Evolutionary conservation across 2,113 vertebrate species (phyloP).

Genomic region (Cacatua alba): DNA sequence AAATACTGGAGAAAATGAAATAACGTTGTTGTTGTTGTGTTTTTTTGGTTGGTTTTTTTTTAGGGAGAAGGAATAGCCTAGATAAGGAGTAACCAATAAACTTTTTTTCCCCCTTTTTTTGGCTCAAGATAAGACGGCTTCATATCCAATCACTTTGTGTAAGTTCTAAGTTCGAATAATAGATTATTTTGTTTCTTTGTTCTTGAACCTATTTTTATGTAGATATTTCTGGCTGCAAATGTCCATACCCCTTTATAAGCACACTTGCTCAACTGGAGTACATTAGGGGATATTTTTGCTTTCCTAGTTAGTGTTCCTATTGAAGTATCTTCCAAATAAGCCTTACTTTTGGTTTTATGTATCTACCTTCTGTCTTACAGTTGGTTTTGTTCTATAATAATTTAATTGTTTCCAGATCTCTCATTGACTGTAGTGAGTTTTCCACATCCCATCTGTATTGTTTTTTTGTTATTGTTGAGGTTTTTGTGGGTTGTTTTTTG

Average conservation of each 20-base stretch:
- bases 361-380: background rate
- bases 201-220: background rate
- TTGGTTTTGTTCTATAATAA: background rate
- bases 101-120: fast-evolving
- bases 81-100: background rate
- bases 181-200: background rate
- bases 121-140: background rate
- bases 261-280: background rate
- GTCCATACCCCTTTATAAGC: background rate
- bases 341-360: background rate
- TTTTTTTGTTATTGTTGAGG: background rate
- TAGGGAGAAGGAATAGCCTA: background rate
- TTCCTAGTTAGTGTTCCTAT: background rate
- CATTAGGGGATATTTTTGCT: background rate
- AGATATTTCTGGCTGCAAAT: background rate
- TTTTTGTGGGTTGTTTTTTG: background rate
- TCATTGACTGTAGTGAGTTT: background rate
- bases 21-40: background rate
- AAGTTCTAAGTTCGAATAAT: background rate
- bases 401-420: background rate
- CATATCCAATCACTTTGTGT: background rate
- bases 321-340: background rate
- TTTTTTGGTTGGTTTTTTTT: background rate
- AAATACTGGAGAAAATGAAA: background rate
- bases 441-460: background rate